phyloP scores from a whole-genome alignment of 1,140 invertebrate genomes.

The Helicoverpa zea region DNA sequence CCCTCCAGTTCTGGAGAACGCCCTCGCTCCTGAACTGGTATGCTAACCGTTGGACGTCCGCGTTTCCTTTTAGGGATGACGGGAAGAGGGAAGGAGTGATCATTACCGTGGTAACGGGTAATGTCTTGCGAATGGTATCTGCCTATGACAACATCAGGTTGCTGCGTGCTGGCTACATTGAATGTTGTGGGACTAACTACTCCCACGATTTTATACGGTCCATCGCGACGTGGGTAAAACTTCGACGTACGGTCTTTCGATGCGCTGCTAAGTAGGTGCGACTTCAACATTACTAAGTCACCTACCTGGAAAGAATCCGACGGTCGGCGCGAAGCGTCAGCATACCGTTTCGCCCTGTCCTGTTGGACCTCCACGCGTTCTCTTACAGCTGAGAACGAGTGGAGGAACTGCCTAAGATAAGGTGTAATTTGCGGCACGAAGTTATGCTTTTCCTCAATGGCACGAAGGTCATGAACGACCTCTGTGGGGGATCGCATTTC shows the following conservation, averaged over 20 bases:
- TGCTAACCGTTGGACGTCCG: too few species aligned
- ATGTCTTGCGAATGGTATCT: background rate
- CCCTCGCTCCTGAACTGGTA: too few species aligned
- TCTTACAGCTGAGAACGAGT: background rate
- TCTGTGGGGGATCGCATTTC: conserved; percentile 62
- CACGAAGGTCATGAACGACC: conserved; percentile 60
- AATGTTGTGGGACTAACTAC: background rate
- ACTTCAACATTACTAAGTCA: too few species aligned
- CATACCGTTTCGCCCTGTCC: background rate
- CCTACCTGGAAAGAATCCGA: background rate
- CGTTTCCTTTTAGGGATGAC: too few species aligned
- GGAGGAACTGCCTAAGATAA: background rate
- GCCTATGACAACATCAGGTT: background rate
- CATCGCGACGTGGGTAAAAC: background rate
- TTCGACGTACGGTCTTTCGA: background rate
- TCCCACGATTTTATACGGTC: background rate
- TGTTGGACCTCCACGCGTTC: conserved; percentile 11
- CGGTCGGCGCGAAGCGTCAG: background rate
- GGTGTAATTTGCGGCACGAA: conserved; percentile 51
- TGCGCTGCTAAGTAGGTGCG: background rate
- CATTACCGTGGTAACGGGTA: too few species aligned
- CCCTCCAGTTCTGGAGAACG: too few species aligned
- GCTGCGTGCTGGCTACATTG: background rate
- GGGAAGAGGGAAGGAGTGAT: too few species aligned
- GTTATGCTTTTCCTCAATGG: conserved; percentile 60